phyloP scores from a whole-genome alignment of 2,888 invertebrate genomes.

The Neoaliturus tenellus region DNA sequence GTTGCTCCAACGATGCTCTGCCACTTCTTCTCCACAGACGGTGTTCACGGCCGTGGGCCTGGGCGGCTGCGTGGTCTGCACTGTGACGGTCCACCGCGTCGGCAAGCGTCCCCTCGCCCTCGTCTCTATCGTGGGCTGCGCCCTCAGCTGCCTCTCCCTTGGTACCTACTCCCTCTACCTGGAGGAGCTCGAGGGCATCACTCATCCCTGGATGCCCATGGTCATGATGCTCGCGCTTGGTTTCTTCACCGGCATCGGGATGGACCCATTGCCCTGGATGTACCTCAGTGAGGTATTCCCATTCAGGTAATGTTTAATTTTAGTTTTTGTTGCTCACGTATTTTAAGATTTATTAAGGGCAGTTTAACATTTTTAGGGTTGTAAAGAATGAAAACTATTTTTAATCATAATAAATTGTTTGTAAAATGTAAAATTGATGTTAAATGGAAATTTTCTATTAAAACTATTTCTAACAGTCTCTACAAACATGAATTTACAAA shows the following conservation, averaged over 20 bases:
- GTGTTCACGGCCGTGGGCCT: constrained; percentile 74
- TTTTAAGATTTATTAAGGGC: too few relatives aligned
- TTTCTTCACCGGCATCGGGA: constrained; percentile 71
- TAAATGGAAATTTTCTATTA: too few relatives aligned
- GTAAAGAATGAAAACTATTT: too few relatives aligned
- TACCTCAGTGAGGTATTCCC: constrained; percentile 77
- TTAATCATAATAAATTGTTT: too few relatives aligned
- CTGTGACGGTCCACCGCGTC: constrained; percentile 72
- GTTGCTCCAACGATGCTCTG: too few relatives aligned
- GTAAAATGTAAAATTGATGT: too few relatives aligned
- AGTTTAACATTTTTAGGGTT: too few relatives aligned
- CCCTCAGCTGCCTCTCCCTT: constrained; percentile 72
- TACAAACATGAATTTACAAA: too few relatives aligned
- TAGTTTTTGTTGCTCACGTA: too few relatives aligned
- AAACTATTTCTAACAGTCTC: too few relatives aligned
- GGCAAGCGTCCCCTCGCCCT: constrained; percentile 75
- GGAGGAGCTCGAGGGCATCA: constrained; percentile 71
- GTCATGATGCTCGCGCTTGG: constrained; percentile 72
- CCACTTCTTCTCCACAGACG: constrained; percentile 71
- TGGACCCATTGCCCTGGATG: constrained; percentile 75
- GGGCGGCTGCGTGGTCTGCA: constrained; percentile 72
- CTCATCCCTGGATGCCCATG: constrained; percentile 72
- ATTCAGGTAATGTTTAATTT: constrained; percentile 76
- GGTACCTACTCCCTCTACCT: constrained; percentile 72
- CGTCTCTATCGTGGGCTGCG: constrained; percentile 72